These are phyloP conservation scores for Megaustenia siamemsis DNA, from an alignment of 2,888 invertebrate species.

Conservation along the genomic window DNA sequence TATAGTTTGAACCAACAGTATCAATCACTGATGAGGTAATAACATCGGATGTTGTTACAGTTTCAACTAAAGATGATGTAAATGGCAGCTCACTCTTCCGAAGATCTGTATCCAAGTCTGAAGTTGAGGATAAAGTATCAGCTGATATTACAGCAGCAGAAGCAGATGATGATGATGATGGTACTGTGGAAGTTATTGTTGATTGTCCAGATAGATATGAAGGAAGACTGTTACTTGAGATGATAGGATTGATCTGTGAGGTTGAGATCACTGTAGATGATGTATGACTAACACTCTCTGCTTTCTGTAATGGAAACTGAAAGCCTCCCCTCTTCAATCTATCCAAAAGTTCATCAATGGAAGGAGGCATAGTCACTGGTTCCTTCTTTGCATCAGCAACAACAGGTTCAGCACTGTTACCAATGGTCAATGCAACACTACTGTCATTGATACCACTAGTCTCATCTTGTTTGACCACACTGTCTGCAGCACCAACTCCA, in stretches of 20 bases:
- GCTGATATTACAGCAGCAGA: neutral
- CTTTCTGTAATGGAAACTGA: constrained; percentile 9
- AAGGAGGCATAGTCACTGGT: neutral
- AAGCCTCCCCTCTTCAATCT: constrained; percentile 50
- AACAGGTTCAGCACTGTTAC: neutral
- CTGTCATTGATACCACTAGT: neutral
- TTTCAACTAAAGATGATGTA: too few relatives aligned
- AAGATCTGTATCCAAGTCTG: constrained; percentile 20
- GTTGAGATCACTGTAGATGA: neutral
- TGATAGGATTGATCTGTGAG: neutral
- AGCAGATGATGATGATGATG: neutral
- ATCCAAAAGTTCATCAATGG: constrained; percentile 50
- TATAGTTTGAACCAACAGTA: neutral
- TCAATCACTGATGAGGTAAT: neutral
- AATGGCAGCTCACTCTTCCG: neutral
- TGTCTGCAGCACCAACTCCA: too few relatives aligned
- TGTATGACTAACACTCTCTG: neutral
- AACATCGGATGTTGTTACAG: neutral
- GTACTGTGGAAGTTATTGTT: neutral
- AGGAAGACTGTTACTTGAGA: too few relatives aligned
- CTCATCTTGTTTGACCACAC: neutral
- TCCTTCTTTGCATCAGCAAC: neutral
- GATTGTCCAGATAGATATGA: neutral
- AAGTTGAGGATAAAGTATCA: neutral
- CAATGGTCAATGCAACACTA: neutral